Evolutionary conservation across 2,797 vertebrate genomes (phyloP), one percentile per base, ranked within the genome.

Genomic region (Sebastiscus albofasciatus): DNA sequence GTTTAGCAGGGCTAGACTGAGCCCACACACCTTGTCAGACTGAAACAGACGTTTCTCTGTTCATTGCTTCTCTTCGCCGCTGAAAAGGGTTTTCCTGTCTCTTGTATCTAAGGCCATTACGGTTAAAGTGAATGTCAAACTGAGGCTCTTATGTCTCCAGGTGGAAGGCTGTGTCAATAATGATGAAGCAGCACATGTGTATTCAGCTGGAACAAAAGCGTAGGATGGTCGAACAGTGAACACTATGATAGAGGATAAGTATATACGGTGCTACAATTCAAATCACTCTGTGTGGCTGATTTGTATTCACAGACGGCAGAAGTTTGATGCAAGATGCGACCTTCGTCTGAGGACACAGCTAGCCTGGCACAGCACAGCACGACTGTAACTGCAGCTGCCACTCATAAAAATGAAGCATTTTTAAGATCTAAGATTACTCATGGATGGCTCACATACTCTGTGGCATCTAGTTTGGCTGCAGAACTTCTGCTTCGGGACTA

Each of bases 321-420:
- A 31, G 29, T 56, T 73, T 74, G 20, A 87, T 61, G 29, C 66
- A 33, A 84, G 68, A 87, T 70, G 54, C 24, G 11, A 81, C 81
- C 70, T 81, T 78, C 61, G 34, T 84, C 29, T 80, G 52, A 89
- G 82, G 82, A 89, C 82, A 87, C 46, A 7, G 36, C 24, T 10
- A 62, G 73, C 20, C 34, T 24, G 72, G 67, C 59, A 82, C 60
- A 18, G 36, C 4, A 27, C 11, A 18, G 39, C 4, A 29, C 12
- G 20, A 65, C 29, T 60, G 34, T 33, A 31, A 59, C 72, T 78
- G 84, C 92, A 92, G 93, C 92, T 92, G 88, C 79, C 87, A 80
- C 84, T 90, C 82, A 89, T 92, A 90, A 93, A 90, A 87, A 31
- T 54, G 14, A 80, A 66, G 55, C 46, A 77, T 80, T 86, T 88